A percentile compares a stretch with the other conserved stretches of the same genome.
phyloP scores from a whole-genome alignment of 2,113 vertebrate species.

The Ceuthmochares aereus region DNA sequence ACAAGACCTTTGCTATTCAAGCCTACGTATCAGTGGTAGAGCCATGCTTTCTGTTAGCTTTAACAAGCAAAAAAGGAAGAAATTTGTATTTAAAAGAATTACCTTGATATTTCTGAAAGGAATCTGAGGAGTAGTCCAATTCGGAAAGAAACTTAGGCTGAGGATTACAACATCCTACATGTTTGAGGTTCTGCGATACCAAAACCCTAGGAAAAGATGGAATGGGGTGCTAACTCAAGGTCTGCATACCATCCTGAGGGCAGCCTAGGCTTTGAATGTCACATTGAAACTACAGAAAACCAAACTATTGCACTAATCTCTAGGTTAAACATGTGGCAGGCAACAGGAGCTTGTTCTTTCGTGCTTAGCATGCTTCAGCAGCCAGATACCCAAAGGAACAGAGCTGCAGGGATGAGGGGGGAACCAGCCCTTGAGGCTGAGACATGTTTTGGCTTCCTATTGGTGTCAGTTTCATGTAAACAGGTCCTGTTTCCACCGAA shows the following conservation, averaged over 20 bases:
- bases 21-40: fast-evolving
- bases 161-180: fast-evolving
- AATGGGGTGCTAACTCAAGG: fast-evolving
- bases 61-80: neutral
- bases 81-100: neutral
- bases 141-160: neutral
- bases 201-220: neutral
- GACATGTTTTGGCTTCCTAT: fast-evolving
- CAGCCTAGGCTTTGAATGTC: neutral
- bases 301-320: neutral
- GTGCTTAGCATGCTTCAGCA: neutral
- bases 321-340: neutral
- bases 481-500: neutral
- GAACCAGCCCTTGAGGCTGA: neutral
- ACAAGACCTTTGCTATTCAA: neutral
- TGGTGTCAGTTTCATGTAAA: neutral
- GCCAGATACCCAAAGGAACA: neutral
- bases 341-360: neutral
- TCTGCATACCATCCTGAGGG: neutral
- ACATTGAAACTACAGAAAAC: neutral
- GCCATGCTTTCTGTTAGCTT: neutral
- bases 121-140: neutral
- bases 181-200: neutral
- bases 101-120: neutral
- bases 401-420: neutral